A percentile compares a stretch with the other conserved stretches of the same genome.
These are phyloP conservation scores for Engraulis encrasicolus DNA, from an alignment of 2,113 vertebrate species.

Conservation along the genomic window DNA sequence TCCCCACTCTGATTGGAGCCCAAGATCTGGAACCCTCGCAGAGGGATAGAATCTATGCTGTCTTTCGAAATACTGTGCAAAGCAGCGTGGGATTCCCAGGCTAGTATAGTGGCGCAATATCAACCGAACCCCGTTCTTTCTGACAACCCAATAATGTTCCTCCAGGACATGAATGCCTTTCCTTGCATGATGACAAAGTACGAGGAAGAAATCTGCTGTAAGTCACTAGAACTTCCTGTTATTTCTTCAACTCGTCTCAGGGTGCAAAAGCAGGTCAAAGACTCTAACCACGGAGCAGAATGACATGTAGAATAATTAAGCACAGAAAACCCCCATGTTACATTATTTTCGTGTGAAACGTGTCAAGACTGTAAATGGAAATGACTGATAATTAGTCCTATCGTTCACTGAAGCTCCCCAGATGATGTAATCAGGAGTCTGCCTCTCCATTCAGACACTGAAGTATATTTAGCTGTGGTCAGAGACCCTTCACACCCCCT, in stretches of 20 bases:
- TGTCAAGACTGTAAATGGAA: neutral
- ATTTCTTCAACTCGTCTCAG: neutral
- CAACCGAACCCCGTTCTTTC: neutral
- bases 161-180: neutral
- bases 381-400: neutral
- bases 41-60: too few relatives aligned
- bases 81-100: too few relatives aligned
- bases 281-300: neutral
- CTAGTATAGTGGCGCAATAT: too few relatives aligned
- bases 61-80: too few relatives aligned
- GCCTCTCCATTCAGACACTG: neutral
- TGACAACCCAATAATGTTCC: neutral
- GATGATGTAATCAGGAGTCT: neutral
- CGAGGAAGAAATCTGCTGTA: neutral
- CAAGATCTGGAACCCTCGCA: too few relatives aligned
- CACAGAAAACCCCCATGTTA: neutral
- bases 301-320: neutral
- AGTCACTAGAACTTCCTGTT: neutral
- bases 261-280: too few relatives aligned
- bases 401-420: neutral
- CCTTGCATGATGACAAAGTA: neutral
- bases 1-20: too few relatives aligned
- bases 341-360: slow-evolving; percentile 3
- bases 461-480: neutral
- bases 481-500: neutral